Evolutionary conservation across 2,113 vertebrate genomes (phyloP), one percentile per base, ranked within the genome.

Genomic region (Thunnus thynnus): DNA sequence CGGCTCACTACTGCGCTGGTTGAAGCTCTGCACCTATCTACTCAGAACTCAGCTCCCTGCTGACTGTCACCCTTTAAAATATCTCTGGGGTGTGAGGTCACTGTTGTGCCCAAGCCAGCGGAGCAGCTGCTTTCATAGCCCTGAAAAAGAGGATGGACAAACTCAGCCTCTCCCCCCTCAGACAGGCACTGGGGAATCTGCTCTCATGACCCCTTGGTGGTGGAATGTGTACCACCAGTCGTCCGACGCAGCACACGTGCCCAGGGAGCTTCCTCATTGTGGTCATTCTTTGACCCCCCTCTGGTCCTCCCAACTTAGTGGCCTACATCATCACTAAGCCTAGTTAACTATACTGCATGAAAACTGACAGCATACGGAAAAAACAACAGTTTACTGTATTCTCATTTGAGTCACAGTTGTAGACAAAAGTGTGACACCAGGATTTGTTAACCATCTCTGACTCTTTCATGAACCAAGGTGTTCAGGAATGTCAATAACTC

Each of bases 11-110:
- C 93, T 89, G 91, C 91, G 91, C 93, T 90, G 89, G 76, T 89
- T 81, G 20, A 77, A 71, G 93, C 80, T 46, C 83, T 83, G 57
- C 79, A 78, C 80, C 83, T 72, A 92, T 93, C 78, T 71, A 78
- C 66, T 82, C 65, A 79, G 20, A 96, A 94, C 94, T 94, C 92
- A 90, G 94, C 94, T 94, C 95, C 88, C 94, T 94, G 94, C 94
- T 95, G 95, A 96, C 95, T 93, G 95, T 94, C 94, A 94, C 95
- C 94, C 97, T 97, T 97, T 95, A 97, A 97, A 97, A 93, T 94
- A 96, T 95, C 94, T 87, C 93, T 90, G 91, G 95, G 90, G 79
- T 86, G 92, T 94, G 93, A 95, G 96, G 95, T 96, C 96, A 96
- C 95, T 93, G 93, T 93, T 95, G 95, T 92, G 14, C 41, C 95